These are phyloP conservation scores for Drosophila nannoptera DNA, from an alignment of 1,140 invertebrate genomes.

Conservation along the genomic window DNA sequence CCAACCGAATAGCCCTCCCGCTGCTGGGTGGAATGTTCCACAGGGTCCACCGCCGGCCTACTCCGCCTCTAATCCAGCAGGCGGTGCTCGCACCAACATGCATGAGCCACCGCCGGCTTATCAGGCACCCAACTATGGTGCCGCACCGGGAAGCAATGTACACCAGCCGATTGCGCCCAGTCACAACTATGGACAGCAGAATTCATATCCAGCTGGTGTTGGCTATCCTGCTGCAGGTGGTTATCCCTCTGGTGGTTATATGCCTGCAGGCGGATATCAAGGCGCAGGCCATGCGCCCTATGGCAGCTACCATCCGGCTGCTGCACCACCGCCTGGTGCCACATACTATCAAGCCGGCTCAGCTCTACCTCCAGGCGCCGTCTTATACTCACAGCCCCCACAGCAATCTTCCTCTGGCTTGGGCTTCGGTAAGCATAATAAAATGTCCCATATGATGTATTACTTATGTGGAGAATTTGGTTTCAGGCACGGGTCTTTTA, in stretches of 20 bases:
- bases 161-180: slow-evolving; percentile 59
- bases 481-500: slow-evolving; percentile 63
- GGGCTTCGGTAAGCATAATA: slow-evolving; percentile 63
- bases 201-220: slow-evolving; percentile 43
- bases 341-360: slow-evolving; percentile 68
- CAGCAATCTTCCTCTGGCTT: slow-evolving; percentile 71
- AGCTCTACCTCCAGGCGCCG: slow-evolving; percentile 67
- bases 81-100: slow-evolving; percentile 63
- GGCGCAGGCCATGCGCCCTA: slow-evolving; percentile 21
- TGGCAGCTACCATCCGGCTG: slow-evolving; percentile 56
- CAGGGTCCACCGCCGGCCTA: slow-evolving; percentile 69
- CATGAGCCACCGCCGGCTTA: slow-evolving; percentile 68
- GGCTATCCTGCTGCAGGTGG: slow-evolving; percentile 57
- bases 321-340: slow-evolving; percentile 64
- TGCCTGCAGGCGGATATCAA: slow-evolving; percentile 41
- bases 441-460: neutral
- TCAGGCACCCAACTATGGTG: slow-evolving; percentile 60
- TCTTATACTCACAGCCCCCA: slow-evolving; percentile 60
- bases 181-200: slow-evolving; percentile 56
- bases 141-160: slow-evolving; percentile 54
- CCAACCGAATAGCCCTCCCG: slow-evolving; percentile 9
- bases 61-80: slow-evolving; percentile 61
- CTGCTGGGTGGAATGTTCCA: slow-evolving; percentile 73
- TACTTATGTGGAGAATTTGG: neutral
- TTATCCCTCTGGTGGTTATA: slow-evolving; percentile 49